Base-by-base conservation (phyloP, 1,140 invertebrate species). In the Gonioctena quinquepunctata region DNA sequence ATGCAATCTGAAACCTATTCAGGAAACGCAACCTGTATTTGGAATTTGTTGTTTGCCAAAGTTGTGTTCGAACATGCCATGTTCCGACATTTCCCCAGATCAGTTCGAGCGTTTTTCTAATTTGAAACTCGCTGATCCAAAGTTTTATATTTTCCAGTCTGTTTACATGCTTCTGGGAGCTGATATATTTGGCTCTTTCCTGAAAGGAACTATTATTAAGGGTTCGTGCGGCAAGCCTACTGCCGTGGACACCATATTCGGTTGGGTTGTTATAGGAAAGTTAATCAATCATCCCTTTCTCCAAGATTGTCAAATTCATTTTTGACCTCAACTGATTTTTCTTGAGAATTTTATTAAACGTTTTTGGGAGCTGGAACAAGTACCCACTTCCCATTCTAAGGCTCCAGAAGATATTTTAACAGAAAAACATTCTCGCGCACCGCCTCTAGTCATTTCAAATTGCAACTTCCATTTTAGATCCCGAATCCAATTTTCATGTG, bases 131-230 rank as follows among this genome's bases (percentile, higher is more conserved):
- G 64, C 64, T 25, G 48, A 66, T 18, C 8, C 7, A 23, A 22
- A 26, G 7, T 66, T 66, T 56, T 2, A 52, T 23, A 54, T n/a
- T 25, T 16, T 50, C 1, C 22, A 16, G 22, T n/a, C 48, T 2
- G 42, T 66, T 16, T 48, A 66, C 25, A 25, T 66, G 22, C 50
- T 66, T 6, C 16, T 66, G n/a, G 64, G 64, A 26, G 42, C 64
- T 2, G 48, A 25, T 54, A 56, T 54, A 23, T 66, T 66, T 54
- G 3, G n/a, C 1, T 23, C 16, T 56, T 19, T 56, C 22, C 16
- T 56, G 16, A n/a, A 22, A 56, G 21, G 22, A 4, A 21, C n/a
- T 19, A 11, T 1, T 56, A n/a, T n/a, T n/a, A n/a, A n/a, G n/a
- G n/a, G n/a, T n/a, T n/a, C n/a, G n/a, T n/a, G n/a, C n/a, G n/a